Base-by-base conservation (phyloP, 2,888 invertebrate genomes). In the Camponotus fellah region DNA sequence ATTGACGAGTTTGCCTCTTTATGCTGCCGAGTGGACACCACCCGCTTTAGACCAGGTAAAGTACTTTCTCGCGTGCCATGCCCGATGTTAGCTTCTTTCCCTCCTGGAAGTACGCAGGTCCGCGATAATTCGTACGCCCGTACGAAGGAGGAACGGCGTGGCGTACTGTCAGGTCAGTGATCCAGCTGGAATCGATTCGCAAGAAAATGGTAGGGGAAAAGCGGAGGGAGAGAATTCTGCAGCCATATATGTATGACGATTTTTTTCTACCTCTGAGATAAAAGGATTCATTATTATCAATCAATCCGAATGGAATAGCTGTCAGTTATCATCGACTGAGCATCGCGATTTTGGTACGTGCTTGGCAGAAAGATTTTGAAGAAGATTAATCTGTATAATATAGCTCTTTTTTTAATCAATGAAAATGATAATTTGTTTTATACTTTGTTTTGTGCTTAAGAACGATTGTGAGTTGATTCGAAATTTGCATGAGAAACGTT, bases 141-240 rank as follows among this genome's bases (percentile, higher is more conserved):
- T 88, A 86, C 87, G 53, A n/a, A 85, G 87, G 82, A 82, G 81
- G 74, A 76, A 60, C 68, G 85, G 79, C 49, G 68, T 85, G 89
- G 87, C 84, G 88, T 87, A 85, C 85, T 69, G 81, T 88, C 87
- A 76, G 91, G 90, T 90, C 90, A 90, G 87, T 91, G 90, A 91
- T 90, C 89, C 88, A 89, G 82, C 88, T 85, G 88, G 72, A 89
- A 91, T 90, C 88, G 87, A 91, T 90, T 87, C 85, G 88, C 89
- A 79, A 84, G 87, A 85, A 87, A 89, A 84, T 83, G 82, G 86
- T 86, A 80, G 53, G 46, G 53, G 46, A 32, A 40, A 43, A 17
- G 37, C 17, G 6, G 56, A 60, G 56, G 17, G 66, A 62, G 68
- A 26, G 49, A 46, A n/a, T 34, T 72, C 79, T 84, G 12, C 49